Evolutionary conservation across 2,113 vertebrate genomes (phyloP).

Genomic region (Crotalus viridis): DNA sequence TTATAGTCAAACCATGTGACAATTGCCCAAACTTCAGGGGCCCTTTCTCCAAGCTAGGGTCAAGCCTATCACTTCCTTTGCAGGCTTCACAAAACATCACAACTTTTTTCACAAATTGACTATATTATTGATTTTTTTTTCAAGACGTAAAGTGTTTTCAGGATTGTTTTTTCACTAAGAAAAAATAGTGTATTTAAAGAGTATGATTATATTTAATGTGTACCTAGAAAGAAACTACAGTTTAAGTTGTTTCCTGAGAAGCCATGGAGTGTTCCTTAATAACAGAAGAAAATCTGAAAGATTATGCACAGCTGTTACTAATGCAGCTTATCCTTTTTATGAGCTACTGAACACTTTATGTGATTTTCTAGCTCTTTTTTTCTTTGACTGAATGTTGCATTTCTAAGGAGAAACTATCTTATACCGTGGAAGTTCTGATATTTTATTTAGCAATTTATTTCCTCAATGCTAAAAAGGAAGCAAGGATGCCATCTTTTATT

Average conservation of each 20-base stretch:
- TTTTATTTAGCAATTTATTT: slow-evolving; percentile 18
- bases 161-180: not conserved
- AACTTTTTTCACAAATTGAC: slow-evolving; percentile 12
- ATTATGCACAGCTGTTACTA: slow-evolving; percentile 62
- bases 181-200: slow-evolving; percentile 29
- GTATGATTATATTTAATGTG: slow-evolving; percentile 39
- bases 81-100: not conserved
- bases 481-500: not conserved
- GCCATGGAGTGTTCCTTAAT: slow-evolving; percentile 57
- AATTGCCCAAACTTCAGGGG: too few species aligned
- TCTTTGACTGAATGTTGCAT: slow-evolving; percentile 54
- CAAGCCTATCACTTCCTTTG: not conserved
- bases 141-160: slow-evolving; percentile 31
- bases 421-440: not conserved
- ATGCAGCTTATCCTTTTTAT: slow-evolving; percentile 54
- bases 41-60: not conserved
- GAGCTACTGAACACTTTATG: slow-evolving; percentile 29
- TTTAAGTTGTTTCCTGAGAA: slow-evolving; percentile 61
- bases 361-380: slow-evolving; percentile 37
- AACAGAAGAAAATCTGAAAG: slow-evolving; percentile 58
- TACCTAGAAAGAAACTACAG: slow-evolving; percentile 46
- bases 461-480: not conserved
- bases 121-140: slow-evolving; percentile 10
- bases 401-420: slow-evolving; percentile 41
- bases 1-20: not conserved